Evolutionary conservation across 2,113 vertebrate genomes (phyloP), one percentile per base, ranked within the genome.

Genomic region (Neofelis nebulosa): DNA sequence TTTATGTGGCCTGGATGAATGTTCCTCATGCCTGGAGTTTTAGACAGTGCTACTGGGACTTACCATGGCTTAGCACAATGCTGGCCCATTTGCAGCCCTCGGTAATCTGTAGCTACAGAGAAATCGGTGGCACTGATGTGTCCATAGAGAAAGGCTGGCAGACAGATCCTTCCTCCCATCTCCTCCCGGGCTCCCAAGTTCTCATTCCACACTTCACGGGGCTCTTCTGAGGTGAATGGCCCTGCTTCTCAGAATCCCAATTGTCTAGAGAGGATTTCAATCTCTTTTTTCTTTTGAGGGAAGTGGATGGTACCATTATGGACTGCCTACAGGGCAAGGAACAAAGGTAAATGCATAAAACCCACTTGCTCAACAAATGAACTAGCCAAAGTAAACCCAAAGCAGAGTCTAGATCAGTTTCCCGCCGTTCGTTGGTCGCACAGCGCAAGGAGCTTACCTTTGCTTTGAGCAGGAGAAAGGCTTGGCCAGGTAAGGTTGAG

Each of bases 81-180:
- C 45, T 19, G 57, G 38, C 10, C 9, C 0, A 2, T 16, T 7
- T 7, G 21, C 11, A 57, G n/a, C 4, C 15, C 11, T 29, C 10
- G 12, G 19, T 33, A 4, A 48, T 21, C 48, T 14, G 4, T 12
- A 15, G 21, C 16, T 80, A 63, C 25, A 23, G 82, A 31, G 29
- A 86, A 87, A 50, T 66, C 36, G 33, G 50, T 23, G 61, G 15
- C 45, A 12, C 45, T 79, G 31, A 15, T 18, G n/a, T 71, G 52
- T 63, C 27, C 27, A 1, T 33, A 82, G 38, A 50, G 61, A 80
- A 65, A 80, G 50, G 29, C 16, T 52, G 10, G 7, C 8, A 36
- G 73, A 94, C 13, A 94, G 13, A 48, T 7, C 65, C 6, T 36
- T 21, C 25, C 23, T 48, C 4, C 15, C 33, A 25, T 4, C 29